Percentiles rank a stretch among this genome's conserved stretches.
Conservation (phyloP, 2,888 invertebrate species). For the Andrena camellia region DNA sequence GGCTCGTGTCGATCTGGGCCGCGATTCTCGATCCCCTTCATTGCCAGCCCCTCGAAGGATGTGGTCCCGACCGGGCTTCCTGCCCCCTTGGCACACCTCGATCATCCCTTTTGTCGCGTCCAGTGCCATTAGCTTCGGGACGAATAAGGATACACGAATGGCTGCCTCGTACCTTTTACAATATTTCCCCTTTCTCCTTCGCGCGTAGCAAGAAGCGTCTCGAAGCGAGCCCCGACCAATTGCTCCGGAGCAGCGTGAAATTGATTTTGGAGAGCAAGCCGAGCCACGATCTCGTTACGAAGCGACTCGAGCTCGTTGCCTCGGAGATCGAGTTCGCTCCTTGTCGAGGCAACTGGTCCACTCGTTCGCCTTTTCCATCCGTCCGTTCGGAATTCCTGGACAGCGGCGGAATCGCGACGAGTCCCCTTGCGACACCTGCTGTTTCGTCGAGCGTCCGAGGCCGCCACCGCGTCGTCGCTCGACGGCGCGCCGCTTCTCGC, state of each 20-base stretch:
- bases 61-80: neutral
- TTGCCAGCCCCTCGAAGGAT: neutral
- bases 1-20: slow-evolving; percentile 43
- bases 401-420: neutral
- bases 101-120: neutral
- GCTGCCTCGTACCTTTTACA: neutral
- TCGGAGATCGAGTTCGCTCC: slow-evolving; percentile 22
- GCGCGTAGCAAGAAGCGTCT: too few species aligned
- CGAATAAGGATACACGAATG: neutral
- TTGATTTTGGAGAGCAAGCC: slow-evolving; percentile 24
- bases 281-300: slow-evolving; percentile 37
- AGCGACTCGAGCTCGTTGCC: slow-evolving; percentile 4
- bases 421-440: neutral
- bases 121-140: neutral
- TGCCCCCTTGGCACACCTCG: neutral
- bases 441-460: neutral
- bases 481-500: neutral
- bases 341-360: slow-evolving; percentile 52
- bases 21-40: slow-evolving; percentile 27
- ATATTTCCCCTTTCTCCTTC: neutral
- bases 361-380: slow-evolving; percentile 27
- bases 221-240: too few species aligned
- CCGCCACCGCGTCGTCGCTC: neutral
- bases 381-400: slow-evolving; percentile 15
- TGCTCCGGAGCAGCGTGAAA: slow-evolving; percentile 7